phyloP scores from a whole-genome alignment of 1,140 invertebrate genomes.

The Nomia melanderi region DNA sequence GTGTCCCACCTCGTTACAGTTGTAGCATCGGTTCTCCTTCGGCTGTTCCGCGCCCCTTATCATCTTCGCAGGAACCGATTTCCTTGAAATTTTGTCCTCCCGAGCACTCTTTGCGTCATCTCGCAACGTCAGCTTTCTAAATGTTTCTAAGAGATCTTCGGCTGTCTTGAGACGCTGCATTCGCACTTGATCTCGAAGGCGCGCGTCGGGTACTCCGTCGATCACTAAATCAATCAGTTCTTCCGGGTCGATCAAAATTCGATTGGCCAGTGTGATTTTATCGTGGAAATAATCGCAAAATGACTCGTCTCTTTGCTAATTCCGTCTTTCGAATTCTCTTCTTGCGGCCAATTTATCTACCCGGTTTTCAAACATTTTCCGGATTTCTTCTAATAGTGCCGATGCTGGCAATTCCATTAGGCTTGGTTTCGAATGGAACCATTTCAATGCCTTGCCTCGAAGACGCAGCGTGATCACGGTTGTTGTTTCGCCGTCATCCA shows the following conservation, averaged over 20 bases:
- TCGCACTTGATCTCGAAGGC: background rate
- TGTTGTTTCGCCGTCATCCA: background rate
- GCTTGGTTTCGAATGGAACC: background rate
- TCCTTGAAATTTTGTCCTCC: background rate
- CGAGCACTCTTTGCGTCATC: too few relatives aligned
- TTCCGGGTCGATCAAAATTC: background rate
- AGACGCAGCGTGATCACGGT: too few relatives aligned
- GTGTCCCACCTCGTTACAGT: conserved; percentile 41
- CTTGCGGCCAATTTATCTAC: background rate
- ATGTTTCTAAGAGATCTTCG: background rate
- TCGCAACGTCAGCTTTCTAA: background rate
- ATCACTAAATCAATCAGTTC: background rate
- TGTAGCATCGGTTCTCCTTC: conserved; percentile 18
- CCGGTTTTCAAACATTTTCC: background rate
- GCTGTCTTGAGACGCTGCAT: background rate
- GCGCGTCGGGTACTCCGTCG: background rate
- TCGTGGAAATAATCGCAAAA: conserved; percentile 9
- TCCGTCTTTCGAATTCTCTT: too few relatives aligned
- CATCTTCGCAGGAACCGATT: background rate
- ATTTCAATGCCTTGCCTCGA: background rate
- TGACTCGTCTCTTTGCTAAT: background rate
- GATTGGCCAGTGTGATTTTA: background rate
- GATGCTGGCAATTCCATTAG: background rate
- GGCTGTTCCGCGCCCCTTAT: background rate
- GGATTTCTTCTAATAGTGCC: conserved; percentile 13